Evolutionary conservation across 2,113 vertebrate genomes (phyloP).

Genomic region (Microcebus lehilahytsara): DNA sequence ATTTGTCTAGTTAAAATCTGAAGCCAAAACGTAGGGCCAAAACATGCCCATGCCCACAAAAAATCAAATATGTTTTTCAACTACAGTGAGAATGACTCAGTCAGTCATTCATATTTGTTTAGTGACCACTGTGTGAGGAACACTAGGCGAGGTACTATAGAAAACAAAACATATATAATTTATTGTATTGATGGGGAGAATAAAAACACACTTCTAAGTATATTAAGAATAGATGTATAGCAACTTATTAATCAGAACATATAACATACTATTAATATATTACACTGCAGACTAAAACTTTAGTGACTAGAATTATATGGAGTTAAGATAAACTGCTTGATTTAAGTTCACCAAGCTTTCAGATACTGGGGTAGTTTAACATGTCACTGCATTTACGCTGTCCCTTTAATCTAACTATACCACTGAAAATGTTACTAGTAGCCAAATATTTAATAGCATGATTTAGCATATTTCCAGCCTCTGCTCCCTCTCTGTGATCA

Average conservation of each 20-base stretch:
- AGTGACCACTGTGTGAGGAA: not conserved
- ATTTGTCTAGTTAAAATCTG: conserved; percentile 48
- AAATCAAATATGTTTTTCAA: conserved; percentile 2
- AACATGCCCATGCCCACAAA: conserved; percentile 15
- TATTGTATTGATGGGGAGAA: not conserved
- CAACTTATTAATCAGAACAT: not conserved
- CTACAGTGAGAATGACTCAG: not conserved
- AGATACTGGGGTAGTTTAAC: not conserved
- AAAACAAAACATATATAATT: not conserved
- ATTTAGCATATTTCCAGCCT: not conserved
- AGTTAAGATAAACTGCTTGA: not conserved
- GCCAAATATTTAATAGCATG: not conserved
- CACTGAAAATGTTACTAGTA: not conserved
- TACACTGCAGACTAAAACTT: not conserved
- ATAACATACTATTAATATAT: not conserved
- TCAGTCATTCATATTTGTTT: not conserved
- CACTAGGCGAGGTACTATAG: not conserved
- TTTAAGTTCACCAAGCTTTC: not conserved
- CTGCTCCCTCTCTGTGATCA: not conserved
- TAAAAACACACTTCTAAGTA: not conserved
- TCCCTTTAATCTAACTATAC: not conserved
- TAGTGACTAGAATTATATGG: not conserved
- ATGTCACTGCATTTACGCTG: not conserved
- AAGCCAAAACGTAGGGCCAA: conserved; percentile 11
- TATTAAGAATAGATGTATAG: not conserved